Conservation (phyloP, 2,113 vertebrate species). For the Pachycephala philippinensis region DNA sequence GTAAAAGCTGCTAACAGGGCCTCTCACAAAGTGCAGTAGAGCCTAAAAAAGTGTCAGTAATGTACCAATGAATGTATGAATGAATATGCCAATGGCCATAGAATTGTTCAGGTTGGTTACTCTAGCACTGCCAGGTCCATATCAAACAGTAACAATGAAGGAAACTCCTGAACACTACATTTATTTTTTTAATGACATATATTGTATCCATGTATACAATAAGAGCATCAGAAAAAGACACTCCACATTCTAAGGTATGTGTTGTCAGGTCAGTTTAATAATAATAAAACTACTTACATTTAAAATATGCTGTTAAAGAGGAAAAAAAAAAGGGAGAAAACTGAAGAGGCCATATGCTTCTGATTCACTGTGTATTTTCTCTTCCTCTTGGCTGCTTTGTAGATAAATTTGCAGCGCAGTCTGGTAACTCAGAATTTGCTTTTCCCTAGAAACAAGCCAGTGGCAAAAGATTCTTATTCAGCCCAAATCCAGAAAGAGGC, state of each 20-base stretch:
- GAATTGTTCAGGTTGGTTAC: neutral
- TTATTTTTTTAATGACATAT: neutral
- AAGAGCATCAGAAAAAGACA: slow-evolving; percentile 37
- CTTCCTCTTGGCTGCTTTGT: neutral
- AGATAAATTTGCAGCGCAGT: neutral
- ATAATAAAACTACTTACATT: neutral
- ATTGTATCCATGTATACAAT: neutral
- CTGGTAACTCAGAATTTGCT: neutral
- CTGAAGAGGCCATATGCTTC: neutral
- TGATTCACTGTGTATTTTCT: neutral
- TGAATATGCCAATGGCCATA: neutral
- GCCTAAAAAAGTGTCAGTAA: neutral
- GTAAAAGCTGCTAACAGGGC: neutral
- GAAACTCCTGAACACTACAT: accelerated
- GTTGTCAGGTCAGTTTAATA: neutral
- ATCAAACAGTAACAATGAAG: neutral
- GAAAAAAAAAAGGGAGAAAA: neutral
- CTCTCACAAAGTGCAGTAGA: neutral
- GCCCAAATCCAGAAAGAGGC: slow-evolving; percentile 66
- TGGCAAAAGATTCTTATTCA: slow-evolving; percentile 65
- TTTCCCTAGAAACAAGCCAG: slow-evolving; percentile 55
- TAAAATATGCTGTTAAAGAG: neutral
- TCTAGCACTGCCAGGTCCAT: neutral
- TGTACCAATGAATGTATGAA: neutral
- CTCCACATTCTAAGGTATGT: slow-evolving; percentile 38